Base-by-base conservation (phyloP, 1,140 invertebrate species). In the Zaprionus davidi region DNA sequence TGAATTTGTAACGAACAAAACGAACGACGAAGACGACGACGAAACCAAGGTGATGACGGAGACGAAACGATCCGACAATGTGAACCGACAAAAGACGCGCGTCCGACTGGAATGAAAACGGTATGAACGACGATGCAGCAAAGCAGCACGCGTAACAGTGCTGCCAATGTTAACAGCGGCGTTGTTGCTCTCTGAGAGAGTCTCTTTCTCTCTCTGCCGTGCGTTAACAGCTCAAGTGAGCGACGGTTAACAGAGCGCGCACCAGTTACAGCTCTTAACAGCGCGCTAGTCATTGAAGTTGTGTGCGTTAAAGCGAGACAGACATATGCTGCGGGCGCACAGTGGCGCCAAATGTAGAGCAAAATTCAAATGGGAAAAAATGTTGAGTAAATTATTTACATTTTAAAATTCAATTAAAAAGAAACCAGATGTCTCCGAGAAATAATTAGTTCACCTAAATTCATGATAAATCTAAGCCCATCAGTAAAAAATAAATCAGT, bases 1-100 rank as follows among this genome's bases (percentile, higher is more conserved):
- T 81, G 69, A 84, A 90, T 84, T 78, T 71, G 83, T 78, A 87
- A 87, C 84, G 84, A 71, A 82, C 81, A 66, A 71, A 63, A 55
- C 67, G 59, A 71, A 72, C 34, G 49, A 56, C 20, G 53, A 22
- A 36, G 7, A 5, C 24, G 9, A 34, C 20, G 24, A 53, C 17
- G 31, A 64, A 51, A 9, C 9, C 17, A 49, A 49, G 46, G 15
- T 9, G 38, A 15, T n/a, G 38, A 41, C 38, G 13, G 15, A 13
- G 15, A 49, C 46, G 17, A 41, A n/a, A 41, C 41, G 41, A 46
- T 51, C 9, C 46, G 20, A 20, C 31, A 34, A 34, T 34, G 31
- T 13, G 20, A 51, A 9, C 46, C 46, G 46, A 11, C n/a, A 46
- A 46, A 17, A 22, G n/a, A n/a, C 46, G 46, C 22, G 17, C 46